Base-by-base conservation (phyloP, 2,113 vertebrate genomes). In the Myanophis thanlyinensis region DNA sequence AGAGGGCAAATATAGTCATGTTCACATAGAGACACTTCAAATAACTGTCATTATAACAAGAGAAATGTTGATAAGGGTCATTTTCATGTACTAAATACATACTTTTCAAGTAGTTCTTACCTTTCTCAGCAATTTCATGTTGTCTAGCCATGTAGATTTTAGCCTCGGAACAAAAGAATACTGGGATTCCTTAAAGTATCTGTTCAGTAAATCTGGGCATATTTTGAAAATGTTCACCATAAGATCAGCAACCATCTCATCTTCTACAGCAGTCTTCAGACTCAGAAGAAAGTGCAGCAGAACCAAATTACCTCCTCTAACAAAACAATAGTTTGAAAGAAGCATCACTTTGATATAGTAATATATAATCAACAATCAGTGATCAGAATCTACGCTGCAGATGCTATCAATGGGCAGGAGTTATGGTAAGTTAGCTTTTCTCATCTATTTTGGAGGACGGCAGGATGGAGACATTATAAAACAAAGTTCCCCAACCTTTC, bases 251-350 rank as follows among this genome's bases (percentile, higher is more conserved):
- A 99, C 97, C 96, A 99, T 95, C 51, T 98, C 98, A 40, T 99
- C 99, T 1, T 99, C 98, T 0, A 98, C 96, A 0, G 98, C 98
- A 5, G 98, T 98, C 93, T 98, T 99, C 95, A 99, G 97, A 30
- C 98, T 97, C 96, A 99, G 97, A 89, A 99, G 93, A 96, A 99
- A 99, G 94, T 98, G 98, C 85, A 99, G 96, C 91, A 99, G 98
- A 0, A 99, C 98, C 49, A 99, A 95, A 96, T 99, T 99, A 86
- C 99, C 99, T 11, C 97, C 96, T 96, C 99, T 99, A 95, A 49
- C 90, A 35, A 95, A 92, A n/a, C 0, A 94, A 49, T 18, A 0
- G 40, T 92, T 46, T 7, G 85, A 20, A 56, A 85, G 88, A 0
- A 88, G 91, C 40, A 93, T 48, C 10, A 51, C 23, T 73, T 89